Conservation (phyloP, 2,888 invertebrate genomes). For the Phyllotreta striolata region DNA sequence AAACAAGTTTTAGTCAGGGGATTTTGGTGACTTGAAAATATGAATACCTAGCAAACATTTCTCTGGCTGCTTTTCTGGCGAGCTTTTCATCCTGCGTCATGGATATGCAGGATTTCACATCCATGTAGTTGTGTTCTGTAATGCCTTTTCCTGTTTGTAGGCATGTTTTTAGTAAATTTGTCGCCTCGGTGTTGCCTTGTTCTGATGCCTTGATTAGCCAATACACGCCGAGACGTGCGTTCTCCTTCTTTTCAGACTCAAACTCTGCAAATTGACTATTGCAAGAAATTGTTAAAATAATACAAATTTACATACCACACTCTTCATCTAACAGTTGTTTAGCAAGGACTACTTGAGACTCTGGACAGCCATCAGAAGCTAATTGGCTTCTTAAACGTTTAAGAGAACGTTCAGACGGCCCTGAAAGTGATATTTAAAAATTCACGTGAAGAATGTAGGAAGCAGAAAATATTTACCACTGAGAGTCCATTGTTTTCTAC, state of each 20-base stretch:
- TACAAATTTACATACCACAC: constrained; percentile 68
- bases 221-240: constrained; percentile 83
- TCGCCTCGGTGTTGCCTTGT: constrained; percentile 89
- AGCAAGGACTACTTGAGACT: constrained; percentile 87
- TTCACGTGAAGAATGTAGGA: neutral
- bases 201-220: constrained; percentile 94
- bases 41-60: constrained; percentile 81
- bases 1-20: neutral
- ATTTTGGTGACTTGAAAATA: too few species aligned
- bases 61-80: constrained; percentile 85
- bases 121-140: constrained; percentile 75
- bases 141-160: constrained; percentile 77
- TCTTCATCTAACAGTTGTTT: constrained; percentile 82
- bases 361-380: constrained; percentile 89
- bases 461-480: constrained; percentile 65
- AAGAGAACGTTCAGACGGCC: constrained; percentile 72
- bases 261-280: constrained; percentile 43
- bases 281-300: constrained; percentile 4
- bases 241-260: constrained; percentile 75
- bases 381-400: constrained; percentile 73
- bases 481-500: constrained; percentile 79
- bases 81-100: constrained; percentile 88
- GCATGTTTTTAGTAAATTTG: constrained; percentile 78
- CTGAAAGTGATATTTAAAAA: constrained; percentile 57
- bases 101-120: constrained; percentile 79